phyloP scores from a whole-genome alignment of 2,888 invertebrate species.

The Sphaerophoria rueppellii region DNA sequence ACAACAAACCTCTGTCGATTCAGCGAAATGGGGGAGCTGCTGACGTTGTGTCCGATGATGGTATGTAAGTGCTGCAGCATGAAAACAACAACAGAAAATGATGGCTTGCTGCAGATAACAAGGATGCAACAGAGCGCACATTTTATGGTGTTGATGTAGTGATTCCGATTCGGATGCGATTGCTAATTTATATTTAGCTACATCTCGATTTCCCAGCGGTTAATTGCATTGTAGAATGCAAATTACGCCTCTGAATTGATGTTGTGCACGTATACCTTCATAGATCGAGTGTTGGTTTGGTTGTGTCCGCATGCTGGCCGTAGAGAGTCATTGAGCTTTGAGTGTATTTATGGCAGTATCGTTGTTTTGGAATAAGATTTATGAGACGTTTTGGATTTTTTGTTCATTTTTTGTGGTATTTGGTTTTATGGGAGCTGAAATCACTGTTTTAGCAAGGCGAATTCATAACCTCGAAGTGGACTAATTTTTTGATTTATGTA shows the following conservation, averaged over 20 bases:
- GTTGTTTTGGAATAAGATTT: slow-evolving; percentile 33
- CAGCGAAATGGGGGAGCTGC: slow-evolving; percentile 5
- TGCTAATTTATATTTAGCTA: slow-evolving; percentile 72
- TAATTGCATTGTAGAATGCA: slow-evolving; percentile 73
- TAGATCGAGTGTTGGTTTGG: background rate
- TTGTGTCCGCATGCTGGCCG: background rate
- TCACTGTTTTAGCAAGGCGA: background rate
- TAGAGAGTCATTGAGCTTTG: background rate
- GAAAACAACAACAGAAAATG: background rate
- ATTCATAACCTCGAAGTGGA: background rate
- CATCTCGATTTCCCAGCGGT: slow-evolving; percentile 67
- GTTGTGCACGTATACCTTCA: slow-evolving; percentile 14
- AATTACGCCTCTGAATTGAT: slow-evolving; percentile 68
- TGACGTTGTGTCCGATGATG: background rate
- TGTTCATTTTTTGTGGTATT: background rate
- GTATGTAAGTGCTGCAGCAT: slow-evolving; percentile 8
- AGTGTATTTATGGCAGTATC: slow-evolving; percentile 6
- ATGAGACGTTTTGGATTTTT: slow-evolving; percentile 28
- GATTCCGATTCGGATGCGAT: slow-evolving; percentile 67
- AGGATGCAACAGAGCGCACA: slow-evolving; percentile 53
- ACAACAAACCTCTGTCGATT: background rate
- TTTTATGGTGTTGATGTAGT: slow-evolving; percentile 65
- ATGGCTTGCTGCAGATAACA: slow-evolving; percentile 60
- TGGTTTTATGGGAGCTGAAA: background rate
- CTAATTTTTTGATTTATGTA: slow-evolving; percentile 7